phyloP scores from a whole-genome alignment of 2,888 invertebrate species.

The Noctua janthina region DNA sequence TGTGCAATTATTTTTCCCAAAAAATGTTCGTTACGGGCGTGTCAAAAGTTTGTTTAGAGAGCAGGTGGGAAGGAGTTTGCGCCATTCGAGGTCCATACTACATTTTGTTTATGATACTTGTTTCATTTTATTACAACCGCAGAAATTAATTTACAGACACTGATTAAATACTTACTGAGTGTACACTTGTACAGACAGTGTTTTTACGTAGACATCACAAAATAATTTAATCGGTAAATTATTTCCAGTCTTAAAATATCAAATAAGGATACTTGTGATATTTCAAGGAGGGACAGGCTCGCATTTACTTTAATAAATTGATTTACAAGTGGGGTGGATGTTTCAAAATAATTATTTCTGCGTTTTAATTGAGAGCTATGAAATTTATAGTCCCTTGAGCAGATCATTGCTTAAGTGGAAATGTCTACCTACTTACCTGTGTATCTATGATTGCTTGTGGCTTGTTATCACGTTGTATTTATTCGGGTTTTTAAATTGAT shows the following conservation, averaged over 20 bases:
- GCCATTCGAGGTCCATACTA: conserved; percentile 62
- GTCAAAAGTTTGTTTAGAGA: conserved; percentile 84
- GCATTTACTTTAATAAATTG: conserved; percentile 87
- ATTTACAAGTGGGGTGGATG: conserved; percentile 87
- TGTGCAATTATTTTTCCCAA: conserved; percentile 85
- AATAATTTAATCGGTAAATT: conserved; percentile 59
- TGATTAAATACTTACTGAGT: conserved; percentile 52
- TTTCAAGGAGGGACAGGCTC: conserved; percentile 77
- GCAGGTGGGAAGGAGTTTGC: conserved; percentile 85
- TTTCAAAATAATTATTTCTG: conserved; percentile 86
- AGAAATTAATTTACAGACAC: conserved; percentile 50
- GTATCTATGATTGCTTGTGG: conserved; percentile 40
- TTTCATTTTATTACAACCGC: conserved; percentile 56
- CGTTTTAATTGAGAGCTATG: conserved; percentile 88
- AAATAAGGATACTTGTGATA: conserved; percentile 73
- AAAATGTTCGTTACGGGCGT: conserved; percentile 81
- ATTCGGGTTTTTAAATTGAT: not conserved
- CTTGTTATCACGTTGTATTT: conserved; percentile 8
- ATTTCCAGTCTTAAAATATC: conserved; percentile 71
- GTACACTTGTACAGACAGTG: conserved; percentile 36
- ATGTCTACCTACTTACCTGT: conserved; percentile 34
- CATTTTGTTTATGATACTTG: conserved; percentile 68
- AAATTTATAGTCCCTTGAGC: conserved; percentile 85
- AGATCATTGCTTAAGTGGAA: conserved; percentile 78
- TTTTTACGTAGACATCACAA: conserved; percentile 35